These are phyloP conservation scores for Liodrosophila aerea DNA, from an alignment of 2,888 invertebrate species.

Conservation along the genomic window DNA sequence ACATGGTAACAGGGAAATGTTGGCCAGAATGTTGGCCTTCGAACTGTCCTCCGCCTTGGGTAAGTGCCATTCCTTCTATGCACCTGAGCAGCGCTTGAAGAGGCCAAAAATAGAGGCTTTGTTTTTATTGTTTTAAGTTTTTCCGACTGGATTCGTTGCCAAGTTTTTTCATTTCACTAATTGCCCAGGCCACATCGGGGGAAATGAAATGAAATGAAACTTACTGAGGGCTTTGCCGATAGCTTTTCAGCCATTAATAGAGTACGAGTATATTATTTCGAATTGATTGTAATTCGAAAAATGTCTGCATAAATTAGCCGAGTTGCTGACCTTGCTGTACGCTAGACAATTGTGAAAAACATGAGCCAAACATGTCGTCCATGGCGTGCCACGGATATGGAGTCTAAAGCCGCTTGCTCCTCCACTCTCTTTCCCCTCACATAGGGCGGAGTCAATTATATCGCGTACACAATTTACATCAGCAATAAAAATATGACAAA, in stretches of 20 bases:
- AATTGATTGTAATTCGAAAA: conserved; percentile 20
- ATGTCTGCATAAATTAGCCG: conserved; percentile 47
- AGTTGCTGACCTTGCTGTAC: conserved; percentile 32
- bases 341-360: conserved; percentile 42
- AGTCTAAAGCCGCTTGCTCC: conserved; percentile 12
- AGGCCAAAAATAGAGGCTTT: conserved; percentile 3
- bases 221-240: not conserved
- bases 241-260: not conserved
- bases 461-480: conserved; percentile 66
- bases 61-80: not conserved
- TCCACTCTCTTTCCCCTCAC: conserved; percentile 16
- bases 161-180: conserved; percentile 50
- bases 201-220: conserved; percentile 4
- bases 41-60: not conserved
- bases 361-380: conserved; percentile 41
- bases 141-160: conserved; percentile 28
- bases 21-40: conserved; percentile 1
- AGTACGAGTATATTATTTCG: too few relatives aligned
- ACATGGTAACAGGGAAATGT: conserved; percentile 1
- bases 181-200: conserved; percentile 16
- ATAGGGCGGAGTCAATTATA: conserved; percentile 63
- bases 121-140: conserved; percentile 4
- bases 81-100: conserved; percentile 1
- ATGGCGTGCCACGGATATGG: conserved; percentile 29
- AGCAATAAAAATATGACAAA: conserved; percentile 58